phyloP scores from a whole-genome alignment of 2,888 invertebrate species.

The Ectropis crepuscularia region DNA sequence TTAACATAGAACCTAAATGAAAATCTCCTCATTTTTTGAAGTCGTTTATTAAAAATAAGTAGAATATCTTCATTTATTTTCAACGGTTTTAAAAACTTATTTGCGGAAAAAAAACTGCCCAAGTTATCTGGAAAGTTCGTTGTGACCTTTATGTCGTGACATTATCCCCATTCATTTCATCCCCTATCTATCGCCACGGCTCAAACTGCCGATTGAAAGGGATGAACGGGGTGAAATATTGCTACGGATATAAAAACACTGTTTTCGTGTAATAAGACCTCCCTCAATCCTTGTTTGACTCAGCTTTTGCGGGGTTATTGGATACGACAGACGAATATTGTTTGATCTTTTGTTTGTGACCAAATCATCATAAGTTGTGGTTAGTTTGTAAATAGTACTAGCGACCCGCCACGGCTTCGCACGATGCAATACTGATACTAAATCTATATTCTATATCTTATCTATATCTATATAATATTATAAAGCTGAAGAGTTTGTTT shows the following conservation, averaged over 20 bases:
- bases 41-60: no score
- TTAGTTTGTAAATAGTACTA: no score
- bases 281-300: slow-evolving; percentile 40
- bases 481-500: no score
- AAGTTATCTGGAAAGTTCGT: neutral
- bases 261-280: slow-evolving; percentile 37
- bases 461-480: no score
- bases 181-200: slow-evolving; percentile 20
- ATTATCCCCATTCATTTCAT: slow-evolving; percentile 13
- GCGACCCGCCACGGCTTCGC: no score
- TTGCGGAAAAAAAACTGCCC: no score
- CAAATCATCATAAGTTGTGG: neutral
- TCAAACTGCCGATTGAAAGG: slow-evolving; percentile 34
- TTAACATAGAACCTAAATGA: no score
- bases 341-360: slow-evolving; percentile 17
- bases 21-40: no score
- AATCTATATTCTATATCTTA: no score
- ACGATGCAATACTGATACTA: no score
- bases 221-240: slow-evolving; percentile 33
- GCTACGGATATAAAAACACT: slow-evolving; percentile 32
- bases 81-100: no score
- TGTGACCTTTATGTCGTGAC: slow-evolving; percentile 18
- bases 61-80: no score
- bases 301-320: slow-evolving; percentile 35
- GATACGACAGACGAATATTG: slow-evolving; percentile 26